Percentiles rank a stretch among this genome's conserved stretches.
phyloP scores from a whole-genome alignment of 2,797 vertebrate genomes.

The Phataginus tricuspis region DNA sequence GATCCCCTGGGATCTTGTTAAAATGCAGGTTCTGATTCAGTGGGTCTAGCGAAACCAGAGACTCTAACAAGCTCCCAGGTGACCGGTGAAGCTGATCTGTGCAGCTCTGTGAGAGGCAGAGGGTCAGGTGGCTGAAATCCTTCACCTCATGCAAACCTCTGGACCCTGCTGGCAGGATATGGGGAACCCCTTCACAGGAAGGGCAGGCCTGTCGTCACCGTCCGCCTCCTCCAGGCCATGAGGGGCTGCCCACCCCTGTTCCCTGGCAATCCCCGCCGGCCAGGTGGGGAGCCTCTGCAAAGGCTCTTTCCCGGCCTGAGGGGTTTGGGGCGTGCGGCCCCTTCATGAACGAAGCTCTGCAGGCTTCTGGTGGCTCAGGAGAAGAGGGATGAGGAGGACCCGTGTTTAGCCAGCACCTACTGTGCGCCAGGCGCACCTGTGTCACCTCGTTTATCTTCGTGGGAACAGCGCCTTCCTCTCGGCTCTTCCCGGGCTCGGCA shows the following conservation, averaged over 20 bases:
- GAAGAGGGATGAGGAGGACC: fast-evolving
- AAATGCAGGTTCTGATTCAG: background rate
- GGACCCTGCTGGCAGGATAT: fast-evolving
- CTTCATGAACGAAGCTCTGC: fast-evolving
- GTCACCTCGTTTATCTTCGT: fast-evolving
- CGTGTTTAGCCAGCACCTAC: background rate
- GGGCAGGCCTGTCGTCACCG: fast-evolving
- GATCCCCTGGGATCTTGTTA: background rate
- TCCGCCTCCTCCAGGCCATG: fast-evolving
- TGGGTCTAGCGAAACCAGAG: background rate
- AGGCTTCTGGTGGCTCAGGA: fast-evolving
- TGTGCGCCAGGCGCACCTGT: fast-evolving
- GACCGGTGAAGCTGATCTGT: fast-evolving
- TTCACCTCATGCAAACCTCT: background rate
- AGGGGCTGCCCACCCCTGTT: no score
- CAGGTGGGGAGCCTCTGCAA: background rate
- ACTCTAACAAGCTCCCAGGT: conserved; percentile 21
- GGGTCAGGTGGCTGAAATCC: background rate
- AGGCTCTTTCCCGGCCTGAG: no score
- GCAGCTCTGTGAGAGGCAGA: background rate
- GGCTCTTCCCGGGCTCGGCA: fast-evolving
- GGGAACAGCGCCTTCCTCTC: background rate
- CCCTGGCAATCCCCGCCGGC: no score
- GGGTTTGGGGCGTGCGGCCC: fast-evolving
- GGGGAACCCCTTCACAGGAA: background rate